Evolutionary conservation across 64 coral and sea anemone species (phyloP).

Genomic region (Pachyseris speciosa): DNA sequence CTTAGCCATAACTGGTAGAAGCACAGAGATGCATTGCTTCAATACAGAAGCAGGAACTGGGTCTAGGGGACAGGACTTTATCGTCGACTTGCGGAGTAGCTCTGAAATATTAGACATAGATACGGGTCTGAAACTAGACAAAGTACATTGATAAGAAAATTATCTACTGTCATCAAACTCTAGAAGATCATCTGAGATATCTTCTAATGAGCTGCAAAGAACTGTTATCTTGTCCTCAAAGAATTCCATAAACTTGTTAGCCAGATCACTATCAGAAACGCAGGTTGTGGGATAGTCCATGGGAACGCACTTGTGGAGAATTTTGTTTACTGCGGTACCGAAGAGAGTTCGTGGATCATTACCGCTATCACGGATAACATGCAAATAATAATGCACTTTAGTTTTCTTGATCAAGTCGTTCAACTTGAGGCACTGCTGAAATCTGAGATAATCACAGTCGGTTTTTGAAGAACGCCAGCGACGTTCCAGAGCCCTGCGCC

Average conservation of each 20-base stretch:
- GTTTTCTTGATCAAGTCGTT: conserved; percentile 26
- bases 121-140: conserved; percentile 1
- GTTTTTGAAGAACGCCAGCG: neutral
- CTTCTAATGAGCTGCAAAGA: conserved; percentile 4
- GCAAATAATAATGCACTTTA: conserved; percentile 57
- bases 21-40: neutral
- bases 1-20: neutral
- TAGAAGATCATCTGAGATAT: neutral
- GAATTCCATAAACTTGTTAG: neutral
- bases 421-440: neutral
- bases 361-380: conserved; percentile 24
- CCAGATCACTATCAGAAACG: neutral
- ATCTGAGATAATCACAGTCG: neutral
- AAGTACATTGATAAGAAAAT: neutral
- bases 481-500: too few species aligned
- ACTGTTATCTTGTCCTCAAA: neutral
- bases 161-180: neutral
- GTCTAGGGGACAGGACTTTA: conserved; percentile 21
- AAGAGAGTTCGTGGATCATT: conserved; percentile 28
- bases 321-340: conserved; percentile 24
- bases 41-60: conserved; percentile 8
- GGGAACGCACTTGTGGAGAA: neutral
- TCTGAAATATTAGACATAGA: conserved; percentile 14
- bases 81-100: neutral
- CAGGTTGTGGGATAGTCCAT: neutral